Evolutionary conservation across 2,888 invertebrate species (phyloP).

Genomic region (Glyphotaelius pellucidus): DNA sequence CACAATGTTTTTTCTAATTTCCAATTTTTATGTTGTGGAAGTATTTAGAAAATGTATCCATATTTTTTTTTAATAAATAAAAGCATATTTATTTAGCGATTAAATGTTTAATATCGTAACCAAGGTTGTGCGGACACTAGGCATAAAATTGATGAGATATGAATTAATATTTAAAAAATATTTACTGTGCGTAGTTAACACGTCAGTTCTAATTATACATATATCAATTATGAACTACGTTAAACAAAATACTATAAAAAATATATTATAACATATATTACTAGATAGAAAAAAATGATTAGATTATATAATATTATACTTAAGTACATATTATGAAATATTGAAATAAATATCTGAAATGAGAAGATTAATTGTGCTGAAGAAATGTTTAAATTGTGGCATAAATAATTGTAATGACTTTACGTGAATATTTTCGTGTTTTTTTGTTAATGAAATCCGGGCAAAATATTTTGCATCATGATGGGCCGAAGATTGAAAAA

Average conservation of each 20-base stretch:
- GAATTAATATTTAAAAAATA: constrained; percentile 23
- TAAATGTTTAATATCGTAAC: constrained; percentile 46
- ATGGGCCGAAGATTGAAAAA: not conserved
- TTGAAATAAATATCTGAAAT: not conserved
- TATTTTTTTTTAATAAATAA: not conserved
- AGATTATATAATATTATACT: not conserved
- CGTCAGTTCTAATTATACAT: not conserved
- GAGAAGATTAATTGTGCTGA: not conserved
- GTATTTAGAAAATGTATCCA: not conserved
- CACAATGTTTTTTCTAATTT: not conserved
- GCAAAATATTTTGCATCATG: not conserved
- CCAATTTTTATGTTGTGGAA: not conserved
- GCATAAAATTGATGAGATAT: constrained; percentile 21
- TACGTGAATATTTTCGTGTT: not conserved
- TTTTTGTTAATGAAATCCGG: not conserved
- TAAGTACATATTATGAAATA: not conserved
- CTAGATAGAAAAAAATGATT: constrained; percentile 45
- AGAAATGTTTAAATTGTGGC: not conserved
- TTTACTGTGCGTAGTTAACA: not conserved
- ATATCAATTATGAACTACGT: constrained; percentile 33
- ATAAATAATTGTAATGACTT: not conserved
- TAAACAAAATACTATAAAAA: not conserved
- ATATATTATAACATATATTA: not conserved
- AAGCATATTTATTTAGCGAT: constrained; percentile 5
- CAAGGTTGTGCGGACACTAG: constrained; percentile 54